Base-by-base conservation (phyloP, 2,888 invertebrate species). In the Bhutanitis thaidina region DNA sequence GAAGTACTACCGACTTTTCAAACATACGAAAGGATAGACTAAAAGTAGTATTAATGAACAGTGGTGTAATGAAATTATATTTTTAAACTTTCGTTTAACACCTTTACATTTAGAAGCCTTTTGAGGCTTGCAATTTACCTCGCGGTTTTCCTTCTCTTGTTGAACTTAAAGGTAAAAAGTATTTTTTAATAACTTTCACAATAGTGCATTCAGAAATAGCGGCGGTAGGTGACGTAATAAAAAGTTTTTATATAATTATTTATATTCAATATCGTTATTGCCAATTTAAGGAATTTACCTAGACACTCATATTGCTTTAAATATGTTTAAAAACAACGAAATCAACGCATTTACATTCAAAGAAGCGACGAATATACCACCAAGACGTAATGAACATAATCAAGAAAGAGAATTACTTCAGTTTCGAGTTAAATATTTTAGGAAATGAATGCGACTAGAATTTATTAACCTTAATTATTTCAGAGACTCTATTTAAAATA, bases 261-360 rank as follows among this genome's bases (percentile, higher is more conserved):
- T 20, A 58, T 48, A 58, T 59, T 57, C 49, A 58, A 54, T 51
- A 53, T 55, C 29, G 49, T 43, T 48, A 50, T 61, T 49, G 47
- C 50, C 58, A 57, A 56, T 62, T 61, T 60, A 57, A 62, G 59
- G 60, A 61, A 64, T 66, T 64, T 61, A 60, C 57, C 39, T 60
- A 59, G 59, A 61, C 52, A 58, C 64, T 58, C 47, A 57, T 52
- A 58, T 54, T 53, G 58, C 47, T 65, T 65, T 63, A 60, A 68
- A 72, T 67, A 66, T 66, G 61, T 62, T 55, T 60, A 62, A 57
- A 58, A 65, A 59, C 62, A 57, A 56, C 54, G 61, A 65, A 67
- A 67, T 60, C 48, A 44, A 56, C 56, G 43, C 60, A 74, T 74
- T 74, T 64, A 61, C 54, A 74, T 74, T 71, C 74, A 56, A 49